Evolutionary conservation across 2,888 invertebrate species (phyloP).

Genomic region (Lasiommata megera): DNA sequence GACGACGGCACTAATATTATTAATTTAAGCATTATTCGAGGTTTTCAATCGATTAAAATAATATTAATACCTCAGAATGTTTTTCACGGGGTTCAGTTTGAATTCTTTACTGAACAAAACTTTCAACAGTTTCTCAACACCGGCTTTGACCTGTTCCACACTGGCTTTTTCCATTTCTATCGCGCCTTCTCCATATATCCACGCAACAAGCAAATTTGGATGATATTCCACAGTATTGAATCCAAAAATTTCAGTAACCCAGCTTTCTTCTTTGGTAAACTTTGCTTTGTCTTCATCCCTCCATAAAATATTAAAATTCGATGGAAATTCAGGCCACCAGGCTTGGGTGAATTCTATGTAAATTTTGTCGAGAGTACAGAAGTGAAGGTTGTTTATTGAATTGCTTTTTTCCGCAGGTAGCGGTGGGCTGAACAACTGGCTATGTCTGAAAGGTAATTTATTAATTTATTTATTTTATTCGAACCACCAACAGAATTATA

Average conservation of each 20-base stretch:
- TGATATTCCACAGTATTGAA: conserved; percentile 83
- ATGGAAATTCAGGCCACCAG: conserved; percentile 82
- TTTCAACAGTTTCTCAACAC: conserved; percentile 78
- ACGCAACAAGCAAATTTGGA: conserved; percentile 82
- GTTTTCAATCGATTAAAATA: conserved; percentile 5
- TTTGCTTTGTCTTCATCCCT: conserved; percentile 71
- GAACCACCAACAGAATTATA: no score
- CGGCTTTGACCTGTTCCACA: conserved; percentile 73
- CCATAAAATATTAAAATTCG: conserved; percentile 81
- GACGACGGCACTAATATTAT: no score
- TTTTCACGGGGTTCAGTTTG: conserved; percentile 76
- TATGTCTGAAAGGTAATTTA: conserved; percentile 50
- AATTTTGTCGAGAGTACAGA: conserved; percentile 86
- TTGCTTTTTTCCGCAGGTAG: conserved; percentile 78
- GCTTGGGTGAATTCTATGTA: conserved; percentile 84
- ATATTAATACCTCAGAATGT: conserved; percentile 77
- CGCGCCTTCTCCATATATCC: conserved; percentile 85
- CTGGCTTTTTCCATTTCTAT: conserved; percentile 81
- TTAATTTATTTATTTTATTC: no score
- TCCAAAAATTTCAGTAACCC: conserved; percentile 83
- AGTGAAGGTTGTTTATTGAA: conserved; percentile 82
- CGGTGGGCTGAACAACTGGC: conserved; percentile 80
- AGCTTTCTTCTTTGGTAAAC: conserved; percentile 68
- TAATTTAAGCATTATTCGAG: no score
- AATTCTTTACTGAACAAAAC: conserved; percentile 73